Base-by-base conservation (phyloP, 2,888 invertebrate species). In the Spialia ferax region DNA sequence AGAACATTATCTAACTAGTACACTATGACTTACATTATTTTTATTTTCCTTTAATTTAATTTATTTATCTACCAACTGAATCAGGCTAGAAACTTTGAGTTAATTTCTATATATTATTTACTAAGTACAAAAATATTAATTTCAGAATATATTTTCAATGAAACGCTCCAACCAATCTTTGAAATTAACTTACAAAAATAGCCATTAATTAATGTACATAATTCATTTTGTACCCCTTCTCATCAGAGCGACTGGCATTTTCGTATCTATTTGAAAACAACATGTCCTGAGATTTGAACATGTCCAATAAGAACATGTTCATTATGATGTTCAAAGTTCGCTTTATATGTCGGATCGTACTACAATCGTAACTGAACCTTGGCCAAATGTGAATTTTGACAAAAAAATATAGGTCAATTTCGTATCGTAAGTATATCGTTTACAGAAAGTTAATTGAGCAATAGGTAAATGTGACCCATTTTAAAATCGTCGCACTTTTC, bases 101-200 rank as follows among this genome's bases (percentile, higher is more conserved):
- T 71, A 74, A 68, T 73, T 72, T 13, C 71, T 81, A 79, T 81
- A 79, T 73, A 72, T 80, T 89, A 90, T 86, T 85, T 73, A 80
- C 90, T 91, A 91, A 89, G 93, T 93, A 93, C 81, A 93, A 93
- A 93, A 93, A 93, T 93, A 93, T 92, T 83, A 88, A 88, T 89
- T 87, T 85, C 80, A 85, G 82, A 89, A 87, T 83, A 87, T 86
- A 83, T 89, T 88, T 84, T 70, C 78, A 84, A 85, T 80, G 72
- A 74, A 82, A 79, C 72, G 68, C 69, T 73, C 74, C 73, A 79
- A 81, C 77, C 64, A 73, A 77, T 72, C 61, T 73, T 69, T 77
- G 79, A 86, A 85, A 83, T 81, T 71, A 87, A 84, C 83, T 75
- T 84, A 84, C 75, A 83, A 84, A 86, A 84, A 85, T 80, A 82